phyloP scores from a whole-genome alignment of 2,888 invertebrate genomes.

The Boloria euphrosyne region DNA sequence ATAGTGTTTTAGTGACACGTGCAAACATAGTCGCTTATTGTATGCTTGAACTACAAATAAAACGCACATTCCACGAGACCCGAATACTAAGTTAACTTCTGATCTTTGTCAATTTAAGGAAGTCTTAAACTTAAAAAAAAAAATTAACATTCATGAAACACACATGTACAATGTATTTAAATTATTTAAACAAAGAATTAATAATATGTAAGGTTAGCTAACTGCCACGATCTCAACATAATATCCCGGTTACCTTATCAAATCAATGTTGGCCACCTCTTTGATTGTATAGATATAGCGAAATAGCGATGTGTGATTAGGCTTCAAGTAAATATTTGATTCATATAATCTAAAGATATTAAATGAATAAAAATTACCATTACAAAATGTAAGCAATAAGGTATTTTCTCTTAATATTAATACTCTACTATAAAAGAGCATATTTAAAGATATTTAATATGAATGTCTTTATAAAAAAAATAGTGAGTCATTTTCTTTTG shows the following conservation, averaged over 20 bases:
- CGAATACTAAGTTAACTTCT: slow-evolving; percentile 48
- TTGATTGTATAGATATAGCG: slow-evolving; percentile 1
- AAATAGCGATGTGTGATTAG: too few relatives aligned
- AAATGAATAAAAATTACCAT: not conserved
- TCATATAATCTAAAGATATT: too few relatives aligned
- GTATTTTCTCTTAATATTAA: too few relatives aligned
- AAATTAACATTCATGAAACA: slow-evolving; percentile 34
- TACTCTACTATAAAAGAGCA: too few relatives aligned
- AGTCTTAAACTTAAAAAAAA: slow-evolving; percentile 27
- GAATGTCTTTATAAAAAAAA: not conserved
- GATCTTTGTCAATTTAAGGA: slow-evolving; percentile 40
- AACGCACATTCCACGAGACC: slow-evolving; percentile 62
- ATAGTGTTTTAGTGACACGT: slow-evolving; percentile 75
- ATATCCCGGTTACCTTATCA: slow-evolving; percentile 27
- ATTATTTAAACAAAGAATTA: slow-evolving; percentile 33
- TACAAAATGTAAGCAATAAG: not conserved
- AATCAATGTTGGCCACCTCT: slow-evolving; percentile 24
- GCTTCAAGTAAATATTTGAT: too few relatives aligned
- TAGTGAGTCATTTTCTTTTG: slow-evolving; percentile 35
- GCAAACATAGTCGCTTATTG: slow-evolving; percentile 36
- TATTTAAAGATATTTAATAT: too few relatives aligned
- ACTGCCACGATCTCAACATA: slow-evolving; percentile 1
- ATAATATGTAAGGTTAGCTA: slow-evolving; percentile 25
- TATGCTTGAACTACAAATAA: slow-evolving; percentile 45
- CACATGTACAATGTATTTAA: slow-evolving; percentile 29